Evolutionary conservation across 2,797 vertebrate species (phyloP).

Genomic region (Silurus lanzhouensis): DNA sequence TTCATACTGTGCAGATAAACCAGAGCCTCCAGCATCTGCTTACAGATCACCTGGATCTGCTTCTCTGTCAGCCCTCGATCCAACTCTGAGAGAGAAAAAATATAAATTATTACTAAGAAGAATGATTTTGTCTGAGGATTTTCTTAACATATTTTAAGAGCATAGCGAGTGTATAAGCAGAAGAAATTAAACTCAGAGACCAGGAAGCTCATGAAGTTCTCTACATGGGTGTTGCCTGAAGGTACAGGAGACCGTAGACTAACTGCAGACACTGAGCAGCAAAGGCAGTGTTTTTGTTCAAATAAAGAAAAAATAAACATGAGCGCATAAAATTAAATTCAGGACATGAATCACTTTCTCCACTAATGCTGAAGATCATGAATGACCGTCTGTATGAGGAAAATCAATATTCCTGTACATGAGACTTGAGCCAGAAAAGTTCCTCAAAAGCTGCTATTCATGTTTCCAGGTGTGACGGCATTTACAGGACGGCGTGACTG

Average conservation of each 20-base stretch:
- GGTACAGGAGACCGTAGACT: neutral
- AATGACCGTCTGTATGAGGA: conserved; percentile 8
- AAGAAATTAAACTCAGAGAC: neutral
- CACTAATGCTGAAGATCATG: neutral
- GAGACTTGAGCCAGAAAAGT: conserved; percentile 1
- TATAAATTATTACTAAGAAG: neutral
- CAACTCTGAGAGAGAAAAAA: conserved; percentile 77
- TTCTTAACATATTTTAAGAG: neutral
- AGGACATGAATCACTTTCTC: neutral
- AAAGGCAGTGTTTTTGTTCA: neutral
- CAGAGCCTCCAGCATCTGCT: conserved; percentile 93
- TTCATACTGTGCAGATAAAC: conserved; percentile 89
- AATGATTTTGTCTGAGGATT: neutral
- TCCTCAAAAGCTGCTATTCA: conserved; percentile 27
- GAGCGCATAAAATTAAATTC: neutral
- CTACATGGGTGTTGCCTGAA: neutral
- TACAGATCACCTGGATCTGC: conserved; percentile 91
- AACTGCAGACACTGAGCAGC: neutral
- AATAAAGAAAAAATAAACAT: neutral
- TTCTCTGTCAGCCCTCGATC: conserved; percentile 89
- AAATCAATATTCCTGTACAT: neutral
- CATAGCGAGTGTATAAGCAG: neutral
- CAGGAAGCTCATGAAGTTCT: neutral
- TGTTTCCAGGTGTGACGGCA: neutral
- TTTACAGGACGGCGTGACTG: neutral